phyloP scores from a whole-genome alignment of 2,113 vertebrate species.

The Rhinogobius similis region DNA sequence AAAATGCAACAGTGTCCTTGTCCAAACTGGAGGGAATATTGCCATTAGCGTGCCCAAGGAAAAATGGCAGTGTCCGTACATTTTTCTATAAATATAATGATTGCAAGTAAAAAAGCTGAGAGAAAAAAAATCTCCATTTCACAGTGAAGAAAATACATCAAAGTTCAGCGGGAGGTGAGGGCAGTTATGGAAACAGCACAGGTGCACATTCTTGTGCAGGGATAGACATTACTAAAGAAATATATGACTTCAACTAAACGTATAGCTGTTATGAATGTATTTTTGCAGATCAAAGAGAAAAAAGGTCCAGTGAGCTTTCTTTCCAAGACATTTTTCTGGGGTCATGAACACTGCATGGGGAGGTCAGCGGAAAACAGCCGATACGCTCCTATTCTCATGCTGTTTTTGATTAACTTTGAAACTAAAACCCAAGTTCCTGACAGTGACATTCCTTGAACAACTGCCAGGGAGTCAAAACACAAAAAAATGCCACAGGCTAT shows the following conservation, averaged over 20 bases:
- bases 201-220: conserved; percentile 46
- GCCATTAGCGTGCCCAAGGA: conserved; percentile 11
- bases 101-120: not conserved
- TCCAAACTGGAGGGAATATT: conserved; percentile 16
- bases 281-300: conserved; percentile 56
- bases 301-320: conserved; percentile 26
- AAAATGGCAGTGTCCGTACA: conserved; percentile 1
- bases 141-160: not conserved
- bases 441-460: conserved; percentile 31
- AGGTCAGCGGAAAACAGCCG: conserved; percentile 35
- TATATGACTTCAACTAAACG: conserved; percentile 31
- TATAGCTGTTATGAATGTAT: conserved; percentile 25
- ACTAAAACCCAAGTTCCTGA: conserved; percentile 25
- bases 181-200: conserved; percentile 33
- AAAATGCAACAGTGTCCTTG: conserved; percentile 23
- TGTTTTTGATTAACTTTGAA: conserved; percentile 50
- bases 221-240: conserved; percentile 33
- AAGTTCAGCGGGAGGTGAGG: not conserved
- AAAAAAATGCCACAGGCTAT: conserved; percentile 20
- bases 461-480: conserved; percentile 14
- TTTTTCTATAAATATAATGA: not conserved
- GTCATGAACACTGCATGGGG: conserved; percentile 23
- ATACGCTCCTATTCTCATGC: conserved; percentile 35
- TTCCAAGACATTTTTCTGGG: conserved; percentile 31
- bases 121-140: conserved; percentile 8